Evolutionary conservation across 1,140 invertebrate species (phyloP).

Genomic region (Zaprionus ornatus): DNA sequence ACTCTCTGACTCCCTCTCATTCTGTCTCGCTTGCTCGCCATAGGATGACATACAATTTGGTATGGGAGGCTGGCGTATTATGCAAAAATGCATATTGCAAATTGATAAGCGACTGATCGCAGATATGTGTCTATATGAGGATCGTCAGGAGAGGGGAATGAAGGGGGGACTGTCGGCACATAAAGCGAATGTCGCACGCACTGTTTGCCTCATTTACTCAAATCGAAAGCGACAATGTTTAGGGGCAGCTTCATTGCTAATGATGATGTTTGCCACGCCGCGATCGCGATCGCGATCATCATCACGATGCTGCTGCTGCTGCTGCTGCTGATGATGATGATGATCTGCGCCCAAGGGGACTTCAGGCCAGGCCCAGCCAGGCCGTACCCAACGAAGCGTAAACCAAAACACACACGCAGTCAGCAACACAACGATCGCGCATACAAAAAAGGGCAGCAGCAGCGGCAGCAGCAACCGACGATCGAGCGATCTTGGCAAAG

Average conservation of each 20-base stretch:
- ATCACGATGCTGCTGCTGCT: conserved; percentile 24
- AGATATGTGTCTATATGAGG: conserved; percentile 8
- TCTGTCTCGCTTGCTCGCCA: background rate
- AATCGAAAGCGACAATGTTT: conserved; percentile 74
- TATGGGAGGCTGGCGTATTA: conserved; percentile 53
- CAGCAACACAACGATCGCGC: conserved; percentile 15
- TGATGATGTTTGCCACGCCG: conserved; percentile 49
- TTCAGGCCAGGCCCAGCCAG: background rate
- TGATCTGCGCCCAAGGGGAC: conserved; percentile 37
- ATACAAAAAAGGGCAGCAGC: conserved; percentile 74
- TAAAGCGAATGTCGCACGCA: conserved; percentile 81
- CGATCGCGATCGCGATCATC: conserved; percentile 27
- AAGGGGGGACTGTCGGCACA: conserved; percentile 65
- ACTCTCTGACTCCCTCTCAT: background rate
- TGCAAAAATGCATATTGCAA: conserved; percentile 81
- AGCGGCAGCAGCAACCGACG: conserved; percentile 53
- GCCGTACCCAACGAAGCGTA: conserved; percentile 40
- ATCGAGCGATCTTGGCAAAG: conserved; percentile 23
- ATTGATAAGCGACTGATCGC: conserved; percentile 67
- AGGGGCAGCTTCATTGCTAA: conserved; percentile 52
- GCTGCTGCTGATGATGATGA: conserved; percentile 25
- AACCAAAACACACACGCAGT: conserved; percentile 45
- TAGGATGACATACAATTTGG: conserved; percentile 33
- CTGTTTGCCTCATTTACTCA: conserved; percentile 79
- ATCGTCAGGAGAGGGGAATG: background rate